phyloP scores from a whole-genome alignment of 1,140 invertebrate species.

The Acromyrmex heyeri region DNA sequence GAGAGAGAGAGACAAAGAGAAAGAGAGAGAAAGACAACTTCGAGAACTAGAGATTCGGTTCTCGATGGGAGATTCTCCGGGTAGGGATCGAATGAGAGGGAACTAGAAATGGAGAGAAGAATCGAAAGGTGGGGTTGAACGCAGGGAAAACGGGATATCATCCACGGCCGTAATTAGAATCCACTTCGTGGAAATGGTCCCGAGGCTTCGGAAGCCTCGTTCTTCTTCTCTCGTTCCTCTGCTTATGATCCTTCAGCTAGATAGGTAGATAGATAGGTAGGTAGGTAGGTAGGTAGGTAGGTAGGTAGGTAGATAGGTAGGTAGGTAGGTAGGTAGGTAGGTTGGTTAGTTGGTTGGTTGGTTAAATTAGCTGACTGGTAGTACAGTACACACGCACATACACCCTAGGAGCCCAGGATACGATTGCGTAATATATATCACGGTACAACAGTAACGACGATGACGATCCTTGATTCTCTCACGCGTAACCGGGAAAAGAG shows the following conservation, averaged over 20 bases:
- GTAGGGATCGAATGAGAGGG: conserved; percentile 33
- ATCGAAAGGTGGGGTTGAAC: conserved; percentile 30
- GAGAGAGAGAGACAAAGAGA: conserved; percentile 24
- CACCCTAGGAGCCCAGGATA: conserved; percentile 52
- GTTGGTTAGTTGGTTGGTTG: not conserved
- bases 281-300: conserved; percentile 10
- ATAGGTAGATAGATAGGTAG: conserved; percentile 29
- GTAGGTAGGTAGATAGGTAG: conserved; percentile 13
- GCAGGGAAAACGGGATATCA: conserved; percentile 70
- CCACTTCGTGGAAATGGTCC: conserved; percentile 76
- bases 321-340: not conserved
- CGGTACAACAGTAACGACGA: not conserved
- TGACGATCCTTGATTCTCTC: conserved; percentile 55
- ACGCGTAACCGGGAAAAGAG: conserved; percentile 23
- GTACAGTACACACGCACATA: conserved; percentile 32
- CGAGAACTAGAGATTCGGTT: conserved; percentile 44
- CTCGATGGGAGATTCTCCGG: conserved; percentile 11
- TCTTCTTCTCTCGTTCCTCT: conserved; percentile 41
- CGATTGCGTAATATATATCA: conserved; percentile 65
- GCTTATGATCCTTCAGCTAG: conserved; percentile 61
- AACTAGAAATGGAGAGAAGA: conserved; percentile 33
- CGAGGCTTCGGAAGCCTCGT: conserved; percentile 63
- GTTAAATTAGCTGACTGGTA: not conserved
- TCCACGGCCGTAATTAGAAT: conserved; percentile 79
- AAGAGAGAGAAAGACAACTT: conserved; percentile 3